Evolutionary conservation across 2,888 invertebrate species (phyloP), one percentile per base, ranked within the genome.

Genomic region (Hirtodrosophila duncani): DNA sequence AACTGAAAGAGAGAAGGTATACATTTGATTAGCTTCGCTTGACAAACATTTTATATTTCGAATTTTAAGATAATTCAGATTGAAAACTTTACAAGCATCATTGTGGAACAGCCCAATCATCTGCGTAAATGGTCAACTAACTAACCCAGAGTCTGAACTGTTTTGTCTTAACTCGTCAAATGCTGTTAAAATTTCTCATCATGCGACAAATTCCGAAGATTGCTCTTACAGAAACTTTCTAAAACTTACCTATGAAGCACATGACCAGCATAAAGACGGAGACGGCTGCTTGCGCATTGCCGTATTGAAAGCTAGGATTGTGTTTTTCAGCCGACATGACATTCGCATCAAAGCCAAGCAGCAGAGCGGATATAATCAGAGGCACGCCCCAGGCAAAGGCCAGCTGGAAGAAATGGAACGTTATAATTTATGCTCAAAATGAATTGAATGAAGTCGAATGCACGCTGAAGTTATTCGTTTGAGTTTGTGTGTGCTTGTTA

Each of bases 261-360:
- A 94, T 91, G 18, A 94, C 90, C 5, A 95, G 88, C 39, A 95
- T 87, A 69, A 93, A 91, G 1, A 94, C 91, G 0, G 94, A 90
- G 27, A 94, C 90, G 2, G 93, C 91, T 21, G 96, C 94, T 83
- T 95, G 93, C 3, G 92, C 90, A 68, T 90, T 90, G 27, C 92
- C 93, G 82, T 92, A 92, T 74, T 94, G 93, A 77, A 96, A 93
- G 80, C 93, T 93, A 0, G 93, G 93, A 83, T 92, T 90, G 27
- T 89, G 88, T 46, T 91, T 90, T 64, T 91, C 90, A 20, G 89
- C 88, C 8, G 90, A 85, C 62, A 88, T 80, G 13, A 88, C 84
- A 66, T 87, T 87, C 4, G 56, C 87, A 55, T 89, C 89, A 42
- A 89, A 86, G 10, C 91, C 83, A 58, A 95, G 88, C 51, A 96